Evolutionary conservation across 2,888 invertebrate species (phyloP), one percentile per base, ranked within the genome.

Genomic region (Cerceris ruficornis): DNA sequence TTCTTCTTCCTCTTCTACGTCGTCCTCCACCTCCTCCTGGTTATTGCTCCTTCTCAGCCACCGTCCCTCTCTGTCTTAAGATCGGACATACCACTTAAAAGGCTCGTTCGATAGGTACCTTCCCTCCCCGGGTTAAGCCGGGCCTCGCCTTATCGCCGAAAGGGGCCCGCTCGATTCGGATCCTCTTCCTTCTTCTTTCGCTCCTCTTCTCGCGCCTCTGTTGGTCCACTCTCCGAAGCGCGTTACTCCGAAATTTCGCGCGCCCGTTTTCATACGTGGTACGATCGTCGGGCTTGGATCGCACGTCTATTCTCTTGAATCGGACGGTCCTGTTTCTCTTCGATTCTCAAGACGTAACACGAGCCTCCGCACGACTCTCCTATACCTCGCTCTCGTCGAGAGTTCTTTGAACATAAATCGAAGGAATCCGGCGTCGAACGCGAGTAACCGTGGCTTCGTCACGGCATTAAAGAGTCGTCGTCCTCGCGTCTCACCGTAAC

Each of bases 401-500:
- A 49, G 49, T 55, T 65, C 17, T 59, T 7, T n/a, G 41, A 50
- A 60, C 28, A 15, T 52, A 28, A 28, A 46, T 52, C 14, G 15
- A 68, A 70, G 14, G 50, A 58, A 41, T 59, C 8, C 28, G 28
- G 11, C 50, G 46, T 42, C 46, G 14, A 17, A 11, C 41, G n/a
- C 39, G 41, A 50, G 39, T 66, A 52, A 28, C 13, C 59, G 52
- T 64, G 78, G 67, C 67, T 68, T 74, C 79, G 69, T 55, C 54
- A 17, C 64, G 43, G 75, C 71, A 69, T 79, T 75, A 79, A 75
- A 69, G 68, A 80, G 71, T 75, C 71, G 70, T 66, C 70, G 64
- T 66, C 72, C 68, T 57, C 75, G 66, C 70, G 65, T 52, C 43
- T 39, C 67, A 43, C 49, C 11, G 59, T 57, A 55, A 59, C n/a